Percentiles rank a stretch among this genome's conserved stretches.
These are phyloP conservation scores for Myrmecophaga tridactyla DNA, from an alignment of 2,113 vertebrate genomes.

Conservation along the genomic window DNA sequence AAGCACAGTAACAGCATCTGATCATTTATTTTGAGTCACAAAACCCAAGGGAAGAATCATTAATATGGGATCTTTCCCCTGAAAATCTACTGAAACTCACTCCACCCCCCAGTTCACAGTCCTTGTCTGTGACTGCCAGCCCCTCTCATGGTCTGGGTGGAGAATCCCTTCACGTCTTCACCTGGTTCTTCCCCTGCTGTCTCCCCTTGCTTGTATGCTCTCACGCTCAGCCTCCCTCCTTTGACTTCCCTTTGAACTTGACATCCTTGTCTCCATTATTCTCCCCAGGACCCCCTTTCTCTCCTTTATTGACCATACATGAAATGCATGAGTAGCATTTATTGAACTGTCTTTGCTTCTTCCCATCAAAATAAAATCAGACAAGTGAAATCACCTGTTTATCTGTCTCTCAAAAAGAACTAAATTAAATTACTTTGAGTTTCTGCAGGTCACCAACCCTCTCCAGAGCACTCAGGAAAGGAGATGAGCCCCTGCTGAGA, in stretches of 20 bases:
- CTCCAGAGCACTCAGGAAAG: background rate
- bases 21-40: constrained; percentile 61
- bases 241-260: background rate
- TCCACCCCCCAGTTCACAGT: background rate
- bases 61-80: constrained; percentile 3
- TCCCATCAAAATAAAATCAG: constrained; percentile 8
- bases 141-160: background rate
- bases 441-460: background rate
- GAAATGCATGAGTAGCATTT: constrained; percentile 4
- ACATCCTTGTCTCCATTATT: background rate
- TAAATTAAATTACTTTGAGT: constrained; percentile 31
- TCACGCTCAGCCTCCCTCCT: background rate
- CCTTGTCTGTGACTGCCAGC: background rate
- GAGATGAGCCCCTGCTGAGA: background rate
- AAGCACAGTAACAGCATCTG: constrained; percentile 15
- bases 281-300: background rate
- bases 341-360: constrained; percentile 1
- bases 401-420: constrained; percentile 2
- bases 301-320: background rate
- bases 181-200: background rate
- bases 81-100: background rate
- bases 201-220: background rate
- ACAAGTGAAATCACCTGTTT: constrained; percentile 16
- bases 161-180: background rate
- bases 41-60: constrained; percentile 38